A percentile compares a stretch with the other conserved stretches of the same genome.
phyloP scores from a whole-genome alignment of 2,797 vertebrate species.

The Novumbra hubbsi region DNA sequence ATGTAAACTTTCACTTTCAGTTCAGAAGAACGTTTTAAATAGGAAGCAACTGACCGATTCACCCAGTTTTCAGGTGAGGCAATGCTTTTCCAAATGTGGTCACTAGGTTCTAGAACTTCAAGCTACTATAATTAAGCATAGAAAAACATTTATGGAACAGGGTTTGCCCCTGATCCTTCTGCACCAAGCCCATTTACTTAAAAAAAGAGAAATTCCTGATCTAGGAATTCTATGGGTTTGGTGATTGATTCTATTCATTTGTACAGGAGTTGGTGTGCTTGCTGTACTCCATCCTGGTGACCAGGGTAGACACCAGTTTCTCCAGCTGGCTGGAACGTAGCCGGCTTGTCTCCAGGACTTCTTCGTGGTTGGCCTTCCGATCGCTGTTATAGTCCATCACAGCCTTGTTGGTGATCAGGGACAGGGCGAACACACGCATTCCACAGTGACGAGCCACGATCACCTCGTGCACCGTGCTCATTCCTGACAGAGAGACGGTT shows the following conservation, averaged over 20 bases:
- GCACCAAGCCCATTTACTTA: background rate
- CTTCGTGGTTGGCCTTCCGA: slow-evolving; percentile 82
- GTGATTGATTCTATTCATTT: background rate
- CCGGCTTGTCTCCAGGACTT: slow-evolving; percentile 78
- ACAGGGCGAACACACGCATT: slow-evolving; percentile 84
- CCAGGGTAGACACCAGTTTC: slow-evolving; percentile 74
- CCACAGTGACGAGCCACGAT: slow-evolving; percentile 85
- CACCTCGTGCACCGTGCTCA: slow-evolving; percentile 90
- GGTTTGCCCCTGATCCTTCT: no score
- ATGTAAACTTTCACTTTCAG: slow-evolving; percentile 39
- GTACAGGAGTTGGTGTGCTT: slow-evolving; percentile 64
- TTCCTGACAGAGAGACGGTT: slow-evolving; percentile 66
- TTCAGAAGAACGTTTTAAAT: background rate
- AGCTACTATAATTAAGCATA: background rate
- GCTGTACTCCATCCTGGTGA: slow-evolving; percentile 74
- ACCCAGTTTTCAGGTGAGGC: background rate
- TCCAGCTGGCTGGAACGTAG: slow-evolving; percentile 78
- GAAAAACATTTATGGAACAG: no score
- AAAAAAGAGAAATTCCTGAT: background rate
- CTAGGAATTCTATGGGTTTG: background rate
- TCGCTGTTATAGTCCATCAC: slow-evolving; percentile 81
- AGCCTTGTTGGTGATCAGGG: slow-evolving; percentile 86
- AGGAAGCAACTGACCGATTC: background rate
- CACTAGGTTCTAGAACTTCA: background rate
- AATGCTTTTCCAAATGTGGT: background rate